Percentiles rank a stretch among this genome's conserved stretches.
These are phyloP conservation scores for Antheraea mylitta DNA, from an alignment of 1,140 invertebrate genomes.

Conservation along the genomic window DNA sequence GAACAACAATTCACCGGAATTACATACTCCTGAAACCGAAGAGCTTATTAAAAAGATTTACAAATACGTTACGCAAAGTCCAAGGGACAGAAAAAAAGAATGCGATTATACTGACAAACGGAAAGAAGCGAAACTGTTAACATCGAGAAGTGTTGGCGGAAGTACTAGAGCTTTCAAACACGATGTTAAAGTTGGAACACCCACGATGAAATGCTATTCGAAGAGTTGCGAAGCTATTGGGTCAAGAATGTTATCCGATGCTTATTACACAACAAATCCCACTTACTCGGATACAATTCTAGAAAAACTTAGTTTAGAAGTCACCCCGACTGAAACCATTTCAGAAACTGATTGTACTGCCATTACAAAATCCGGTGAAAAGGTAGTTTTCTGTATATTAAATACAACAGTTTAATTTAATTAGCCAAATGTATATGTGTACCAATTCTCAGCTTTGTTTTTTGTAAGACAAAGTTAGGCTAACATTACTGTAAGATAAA, in stretches of 20 bases:
- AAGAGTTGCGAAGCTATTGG: constrained; percentile 68
- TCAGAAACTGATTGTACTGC: constrained; percentile 37
- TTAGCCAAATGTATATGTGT: too few relatives aligned
- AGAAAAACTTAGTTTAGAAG: constrained; percentile 55
- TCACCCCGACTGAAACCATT: constrained; percentile 26
- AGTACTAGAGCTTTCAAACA: constrained; percentile 41
- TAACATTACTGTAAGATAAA: too few relatives aligned
- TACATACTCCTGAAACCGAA: constrained; percentile 43
- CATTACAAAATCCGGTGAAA: not conserved
- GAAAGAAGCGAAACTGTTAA: constrained; percentile 32
- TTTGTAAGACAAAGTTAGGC: too few relatives aligned
- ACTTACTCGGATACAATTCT: constrained; percentile 61
- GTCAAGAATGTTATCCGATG: constrained; percentile 34
- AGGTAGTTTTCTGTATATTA: not conserved
- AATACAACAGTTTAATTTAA: too few relatives aligned
- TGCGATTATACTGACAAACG: constrained; percentile 6
- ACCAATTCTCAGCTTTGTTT: too few relatives aligned
- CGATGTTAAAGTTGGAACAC: constrained; percentile 54
- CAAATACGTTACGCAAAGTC: constrained; percentile 51
- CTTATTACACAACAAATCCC: constrained; percentile 36
- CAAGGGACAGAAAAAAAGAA: constrained; percentile 29
- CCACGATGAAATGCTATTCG: constrained; percentile 53
- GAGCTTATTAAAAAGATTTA: constrained; percentile 67
- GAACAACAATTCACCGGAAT: constrained; percentile 18
- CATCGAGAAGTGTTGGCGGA: constrained; percentile 47